Evolutionary conservation across 2,888 invertebrate species (phyloP), one percentile per base, ranked within the genome.

Genomic region (Melanostoma scalare): DNA sequence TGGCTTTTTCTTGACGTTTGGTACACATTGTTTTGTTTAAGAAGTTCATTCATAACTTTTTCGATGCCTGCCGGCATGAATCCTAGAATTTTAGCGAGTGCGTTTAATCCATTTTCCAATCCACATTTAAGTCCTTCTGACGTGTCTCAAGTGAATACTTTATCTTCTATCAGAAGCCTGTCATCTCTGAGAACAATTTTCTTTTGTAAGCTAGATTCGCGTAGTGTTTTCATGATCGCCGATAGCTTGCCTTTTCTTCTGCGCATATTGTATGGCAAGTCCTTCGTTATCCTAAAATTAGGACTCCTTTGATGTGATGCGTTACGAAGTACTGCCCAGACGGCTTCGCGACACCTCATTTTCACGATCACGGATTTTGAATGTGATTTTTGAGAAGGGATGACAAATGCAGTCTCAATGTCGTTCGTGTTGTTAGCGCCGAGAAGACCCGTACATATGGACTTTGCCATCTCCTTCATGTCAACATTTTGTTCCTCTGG

Each of bases 241-340:
- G 40, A 6, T 4, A 40, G 56, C 40, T 56, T 40, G 35, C 38
- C 40, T 30, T 8, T 56, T 30, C 9, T 56, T 38, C 30, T 5
- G 6, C 55, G 55, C 3, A 38, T 38, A 6, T 55, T 55, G 38
- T 38, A 38, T 20, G 55, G 55, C 38, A 55, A 38, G 30, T 55
- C 55, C 8, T 55, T 56, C 3, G 8, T 20, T 36, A 56, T 3
- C 4, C 9, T 38, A 3, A 38, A 31, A 30, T 56, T 56, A 5
- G 56, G 6, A 6, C 35, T 20, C 3, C 40, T 38, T 9, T 30
- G 20, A 6, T 38, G n/a, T 38, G 38, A 38, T 8, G 55, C 6
- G 20, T 38, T 38, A n/a, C 55, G 55, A 20, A 55, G 55, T 38
- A 55, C 20, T 8, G 55, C 38, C 55, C 55, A 55, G 9, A n/a